Evolutionary conservation across 2,888 invertebrate species (phyloP).

Genomic region (Drosophila macrospina): DNA sequence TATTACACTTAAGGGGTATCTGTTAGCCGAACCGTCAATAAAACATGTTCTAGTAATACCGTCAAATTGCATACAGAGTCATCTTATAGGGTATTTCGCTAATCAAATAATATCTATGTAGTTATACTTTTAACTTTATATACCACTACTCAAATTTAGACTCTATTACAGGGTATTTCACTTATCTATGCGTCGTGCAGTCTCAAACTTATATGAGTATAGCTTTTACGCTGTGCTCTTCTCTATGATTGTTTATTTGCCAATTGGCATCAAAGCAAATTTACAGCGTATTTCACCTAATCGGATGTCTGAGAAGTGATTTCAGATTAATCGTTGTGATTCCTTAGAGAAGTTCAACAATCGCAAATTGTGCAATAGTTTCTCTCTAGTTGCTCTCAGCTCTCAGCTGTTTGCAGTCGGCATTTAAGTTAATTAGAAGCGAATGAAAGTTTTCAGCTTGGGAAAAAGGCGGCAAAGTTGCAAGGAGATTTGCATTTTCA

Average conservation of each 20-base stretch:
- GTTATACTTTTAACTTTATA: too few species aligned
- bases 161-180: not conserved
- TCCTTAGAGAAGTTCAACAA: not conserved
- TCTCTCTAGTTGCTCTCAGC: not conserved
- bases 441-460: slow-evolving; percentile 8
- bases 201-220: too few species aligned
- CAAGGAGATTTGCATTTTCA: slow-evolving; percentile 9
- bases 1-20: not conserved
- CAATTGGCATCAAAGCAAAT: not conserved
- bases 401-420: not conserved
- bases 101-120: too few species aligned
- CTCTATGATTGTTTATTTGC: not conserved
- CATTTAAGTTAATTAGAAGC: slow-evolving; percentile 8
- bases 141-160: too few species aligned
- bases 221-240: not conserved
- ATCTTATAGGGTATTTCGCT: not conserved
- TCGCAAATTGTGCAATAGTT: not conserved
- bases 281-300: not conserved
- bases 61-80: too few species aligned
- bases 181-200: too few species aligned
- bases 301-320: not conserved
- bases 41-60: too few species aligned
- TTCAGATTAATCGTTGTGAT: not conserved
- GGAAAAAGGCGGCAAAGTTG: not conserved
- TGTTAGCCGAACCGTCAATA: not conserved